These are phyloP conservation scores for Aldabrachelys gigantea DNA, from an alignment of 2,113 vertebrate genomes.

Conservation along the genomic window DNA sequence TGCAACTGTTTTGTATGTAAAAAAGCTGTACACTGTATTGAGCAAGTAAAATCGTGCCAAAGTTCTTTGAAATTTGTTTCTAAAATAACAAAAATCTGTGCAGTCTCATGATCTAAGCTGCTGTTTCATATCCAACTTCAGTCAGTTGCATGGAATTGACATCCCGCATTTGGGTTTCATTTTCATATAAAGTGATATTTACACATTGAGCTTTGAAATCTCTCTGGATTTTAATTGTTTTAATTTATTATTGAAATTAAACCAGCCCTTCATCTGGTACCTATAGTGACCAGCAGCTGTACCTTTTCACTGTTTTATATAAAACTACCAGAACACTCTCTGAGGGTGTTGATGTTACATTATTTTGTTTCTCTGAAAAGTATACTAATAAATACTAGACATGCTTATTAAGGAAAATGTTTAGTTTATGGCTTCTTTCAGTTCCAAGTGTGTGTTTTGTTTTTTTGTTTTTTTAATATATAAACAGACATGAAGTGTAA, in stretches of 20 bases:
- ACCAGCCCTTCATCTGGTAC: constrained; percentile 50
- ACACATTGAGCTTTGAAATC: constrained; percentile 54
- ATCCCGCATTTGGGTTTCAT: constrained; percentile 51
- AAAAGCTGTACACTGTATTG: accelerated
- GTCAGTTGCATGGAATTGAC: constrained; percentile 37
- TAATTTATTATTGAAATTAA: constrained; percentile 57
- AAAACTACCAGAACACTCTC: background rate
- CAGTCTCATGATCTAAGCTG: constrained; percentile 16
- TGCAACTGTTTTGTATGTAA: background rate
- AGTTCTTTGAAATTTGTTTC: constrained; percentile 29
- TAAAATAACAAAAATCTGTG: constrained; percentile 17
- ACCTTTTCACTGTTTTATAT: background rate
- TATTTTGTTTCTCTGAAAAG: background rate
- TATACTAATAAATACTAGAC: constrained; percentile 12
- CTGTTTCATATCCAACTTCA: constrained; percentile 28
- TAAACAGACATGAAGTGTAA: background rate
- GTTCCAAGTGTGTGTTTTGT: background rate
- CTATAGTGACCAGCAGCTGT: constrained; percentile 30
- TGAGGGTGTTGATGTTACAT: background rate
- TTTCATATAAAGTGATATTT: constrained; percentile 56
- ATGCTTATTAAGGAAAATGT: background rate
- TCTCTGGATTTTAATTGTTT: constrained; percentile 67
- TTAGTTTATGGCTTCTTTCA: background rate
- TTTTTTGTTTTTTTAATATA: background rate
- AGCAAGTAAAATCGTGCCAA: background rate